Evolutionary conservation across 2,797 vertebrate species (phyloP).

Genomic region (Mormyrus hasselquistii): DNA sequence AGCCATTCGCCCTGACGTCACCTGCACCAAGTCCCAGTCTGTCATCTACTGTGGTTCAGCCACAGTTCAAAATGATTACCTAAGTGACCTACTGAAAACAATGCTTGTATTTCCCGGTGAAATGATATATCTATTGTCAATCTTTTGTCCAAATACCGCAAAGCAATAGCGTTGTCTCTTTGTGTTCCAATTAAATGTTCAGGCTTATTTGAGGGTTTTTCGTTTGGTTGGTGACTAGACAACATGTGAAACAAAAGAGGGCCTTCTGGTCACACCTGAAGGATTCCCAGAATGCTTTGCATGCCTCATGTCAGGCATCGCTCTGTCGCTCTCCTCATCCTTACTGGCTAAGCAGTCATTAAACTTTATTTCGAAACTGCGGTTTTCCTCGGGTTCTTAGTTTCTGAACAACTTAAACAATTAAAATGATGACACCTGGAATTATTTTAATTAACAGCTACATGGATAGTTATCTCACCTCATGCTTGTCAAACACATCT

Average conservation of each 20-base stretch:
- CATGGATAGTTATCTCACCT: constrained; percentile 51
- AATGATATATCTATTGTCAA: not conserved
- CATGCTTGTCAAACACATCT: constrained; percentile 52
- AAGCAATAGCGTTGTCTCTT: not conserved
- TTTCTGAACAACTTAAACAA: constrained; percentile 17
- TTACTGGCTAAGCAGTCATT: not conserved
- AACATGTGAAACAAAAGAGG: not conserved
- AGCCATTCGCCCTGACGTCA: too few species aligned
- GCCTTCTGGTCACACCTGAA: not conserved
- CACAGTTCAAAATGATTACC: not conserved
- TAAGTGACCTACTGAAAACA: not conserved
- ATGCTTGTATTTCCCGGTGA: not conserved
- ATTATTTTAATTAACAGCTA: constrained; percentile 54
- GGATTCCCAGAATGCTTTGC: not conserved
- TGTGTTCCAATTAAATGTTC: not conserved
- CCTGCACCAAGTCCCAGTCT: not conserved
- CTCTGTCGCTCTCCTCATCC: not conserved
- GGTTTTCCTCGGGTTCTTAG: not conserved
- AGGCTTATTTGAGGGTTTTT: not conserved
- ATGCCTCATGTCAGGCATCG: not conserved
- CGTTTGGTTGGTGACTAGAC: not conserved
- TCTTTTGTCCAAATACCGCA: not conserved
- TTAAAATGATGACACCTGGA: constrained; percentile 55
- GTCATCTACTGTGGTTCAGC: not conserved
- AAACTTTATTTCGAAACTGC: not conserved